A percentile compares a stretch with the other conserved stretches of the same genome.
These are phyloP conservation scores for Myoxocephalus aenaeus DNA, from an alignment of 2,797 vertebrate species.

Conservation along the genomic window DNA sequence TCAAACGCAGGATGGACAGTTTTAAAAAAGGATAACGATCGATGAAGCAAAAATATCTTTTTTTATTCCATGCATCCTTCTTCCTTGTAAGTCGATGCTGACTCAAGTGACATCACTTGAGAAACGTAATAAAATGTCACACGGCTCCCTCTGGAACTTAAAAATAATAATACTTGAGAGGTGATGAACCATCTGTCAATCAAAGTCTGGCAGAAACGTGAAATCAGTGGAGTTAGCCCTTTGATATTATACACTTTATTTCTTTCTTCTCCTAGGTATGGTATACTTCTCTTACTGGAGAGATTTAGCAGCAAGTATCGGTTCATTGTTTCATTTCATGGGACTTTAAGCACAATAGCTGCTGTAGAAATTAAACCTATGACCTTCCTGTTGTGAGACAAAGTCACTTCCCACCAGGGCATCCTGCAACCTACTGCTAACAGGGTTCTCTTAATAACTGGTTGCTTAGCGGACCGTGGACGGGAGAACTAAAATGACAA, in stretches of 20 bases:
- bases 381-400: conserved; percentile 76
- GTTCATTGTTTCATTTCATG: conserved; percentile 69
- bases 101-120: not conserved
- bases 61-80: not conserved
- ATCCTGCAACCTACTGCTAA: conserved; percentile 52
- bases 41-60: not conserved
- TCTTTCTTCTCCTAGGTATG: conserved; percentile 14
- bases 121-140: not conserved
- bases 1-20: not conserved
- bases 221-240: not conserved
- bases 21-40: not conserved
- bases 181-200: not conserved
- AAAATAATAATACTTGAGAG: not conserved
- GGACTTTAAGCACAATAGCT: conserved; percentile 70
- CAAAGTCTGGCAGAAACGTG: not conserved
- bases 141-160: no score
- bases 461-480: conserved; percentile 38
- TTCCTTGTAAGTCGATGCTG: not conserved
- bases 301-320: conserved; percentile 42
- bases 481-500: conserved; percentile 41
- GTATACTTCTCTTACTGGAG: conserved; percentile 22
- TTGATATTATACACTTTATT: conserved; percentile 14
- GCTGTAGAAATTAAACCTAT: conserved; percentile 68
- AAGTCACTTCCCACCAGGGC: conserved; percentile 71
- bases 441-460: conserved; percentile 28